A percentile compares a stretch with the other conserved stretches of the same genome.
phyloP scores from a whole-genome alignment of 2,888 invertebrate species.

The Hyppa rectilinea region DNA sequence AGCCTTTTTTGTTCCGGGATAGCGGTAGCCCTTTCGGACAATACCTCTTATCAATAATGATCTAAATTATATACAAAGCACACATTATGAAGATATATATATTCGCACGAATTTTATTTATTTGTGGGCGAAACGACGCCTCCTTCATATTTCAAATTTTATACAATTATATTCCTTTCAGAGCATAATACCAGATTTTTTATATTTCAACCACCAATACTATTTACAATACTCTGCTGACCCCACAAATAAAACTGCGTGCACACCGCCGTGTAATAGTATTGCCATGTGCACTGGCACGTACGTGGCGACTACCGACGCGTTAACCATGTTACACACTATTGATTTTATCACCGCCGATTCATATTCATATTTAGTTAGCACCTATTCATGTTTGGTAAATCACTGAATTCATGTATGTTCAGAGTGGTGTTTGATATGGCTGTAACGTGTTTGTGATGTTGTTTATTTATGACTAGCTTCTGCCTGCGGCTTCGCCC shows the following conservation, averaged over 20 bases:
- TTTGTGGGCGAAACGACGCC: no score
- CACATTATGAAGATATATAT: no score
- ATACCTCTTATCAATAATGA: no score
- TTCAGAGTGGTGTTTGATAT: slow-evolving; percentile 7
- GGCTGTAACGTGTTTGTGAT: not conserved
- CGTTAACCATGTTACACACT: slow-evolving; percentile 39
- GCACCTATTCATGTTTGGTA: slow-evolving; percentile 17
- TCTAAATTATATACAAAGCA: no score
- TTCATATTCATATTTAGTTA: slow-evolving; percentile 17
- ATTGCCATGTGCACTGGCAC: slow-evolving; percentile 41
- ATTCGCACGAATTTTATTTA: no score
- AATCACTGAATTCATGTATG: slow-evolving; percentile 26
- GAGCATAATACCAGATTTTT: no score
- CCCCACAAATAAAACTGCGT: slow-evolving; percentile 15
- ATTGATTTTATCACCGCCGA: slow-evolving; percentile 41
- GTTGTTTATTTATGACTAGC: not conserved
- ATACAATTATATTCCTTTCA: no score
- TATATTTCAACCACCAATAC: not conserved
- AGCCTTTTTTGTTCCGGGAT: no score
- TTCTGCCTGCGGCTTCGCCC: no score
- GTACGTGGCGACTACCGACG: slow-evolving; percentile 16
- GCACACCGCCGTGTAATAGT: slow-evolving; percentile 10
- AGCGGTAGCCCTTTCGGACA: no score
- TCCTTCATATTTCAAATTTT: no score
- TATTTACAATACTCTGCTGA: slow-evolving; percentile 12